phyloP scores from a whole-genome alignment of 37 sponge, comb jelly and placozoan species.

The Haliclona indistincta region DNA sequence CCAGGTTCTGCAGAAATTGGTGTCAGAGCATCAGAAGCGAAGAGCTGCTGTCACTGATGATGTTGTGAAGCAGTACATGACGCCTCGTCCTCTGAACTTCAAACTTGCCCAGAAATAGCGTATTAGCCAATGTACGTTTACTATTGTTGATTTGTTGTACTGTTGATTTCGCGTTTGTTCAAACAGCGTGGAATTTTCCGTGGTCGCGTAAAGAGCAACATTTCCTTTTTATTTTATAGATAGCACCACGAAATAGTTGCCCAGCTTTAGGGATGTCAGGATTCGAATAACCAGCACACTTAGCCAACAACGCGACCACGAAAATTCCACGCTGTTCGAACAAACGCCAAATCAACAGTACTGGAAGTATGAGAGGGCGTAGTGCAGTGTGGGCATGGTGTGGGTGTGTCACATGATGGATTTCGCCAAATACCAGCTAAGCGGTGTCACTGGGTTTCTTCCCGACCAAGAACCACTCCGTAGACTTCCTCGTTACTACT shows the following conservation, averaged over 20 bases:
- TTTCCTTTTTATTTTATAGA: too few relatives aligned
- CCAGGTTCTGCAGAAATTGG: constrained; percentile 70
- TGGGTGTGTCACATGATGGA: too few relatives aligned
- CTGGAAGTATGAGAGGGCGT: too few relatives aligned
- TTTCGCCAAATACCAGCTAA: constrained; percentile 32
- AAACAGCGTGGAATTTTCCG: not conserved
- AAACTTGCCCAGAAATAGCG: constrained; percentile 14
- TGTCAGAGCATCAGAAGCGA: constrained; percentile 74
- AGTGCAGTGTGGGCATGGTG: too few relatives aligned
- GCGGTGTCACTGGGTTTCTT: constrained; percentile 38
- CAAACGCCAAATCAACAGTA: too few relatives aligned
- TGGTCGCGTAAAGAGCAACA: not conserved
- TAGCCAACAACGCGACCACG: too few relatives aligned
- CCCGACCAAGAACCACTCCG: constrained; percentile 27
- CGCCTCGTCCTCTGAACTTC: constrained; percentile 80
- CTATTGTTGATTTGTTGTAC: not conserved
- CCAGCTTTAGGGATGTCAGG: too few relatives aligned
- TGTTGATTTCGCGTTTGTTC: not conserved
- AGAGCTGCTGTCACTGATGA: constrained; percentile 85
- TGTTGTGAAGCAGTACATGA: constrained; percentile 85
- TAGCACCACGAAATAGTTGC: too few relatives aligned
- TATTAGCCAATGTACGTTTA: not conserved
- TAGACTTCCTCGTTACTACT: constrained; percentile 19
- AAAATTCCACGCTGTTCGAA: too few relatives aligned
- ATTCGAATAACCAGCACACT: too few relatives aligned